These are phyloP conservation scores for Phymanthus crucifer DNA, from an alignment of 92 coral and sea anemone species.

Conservation along the genomic window DNA sequence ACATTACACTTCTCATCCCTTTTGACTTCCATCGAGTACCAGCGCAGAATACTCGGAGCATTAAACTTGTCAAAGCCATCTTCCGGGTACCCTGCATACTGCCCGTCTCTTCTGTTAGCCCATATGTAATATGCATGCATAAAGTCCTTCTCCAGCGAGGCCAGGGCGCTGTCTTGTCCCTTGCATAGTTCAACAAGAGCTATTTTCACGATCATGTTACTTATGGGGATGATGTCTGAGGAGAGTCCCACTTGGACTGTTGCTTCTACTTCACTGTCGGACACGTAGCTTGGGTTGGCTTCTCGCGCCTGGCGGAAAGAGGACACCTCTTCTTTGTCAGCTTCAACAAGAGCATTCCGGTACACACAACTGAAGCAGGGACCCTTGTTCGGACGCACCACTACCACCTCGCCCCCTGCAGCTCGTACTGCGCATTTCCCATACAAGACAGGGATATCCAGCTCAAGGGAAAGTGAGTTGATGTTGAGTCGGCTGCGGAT, in stretches of 20 bases:
- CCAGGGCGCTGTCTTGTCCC: constrained; percentile 84
- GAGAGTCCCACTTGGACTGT: constrained; percentile 92
- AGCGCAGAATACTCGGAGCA: constrained; percentile 79
- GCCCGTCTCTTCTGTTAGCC: constrained; percentile 89
- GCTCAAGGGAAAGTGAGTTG: constrained; percentile 76
- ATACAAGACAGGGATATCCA: constrained; percentile 68
- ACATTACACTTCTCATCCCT: constrained; percentile 71
- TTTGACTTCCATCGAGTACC: constrained; percentile 83
- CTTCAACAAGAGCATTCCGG: constrained; percentile 72
- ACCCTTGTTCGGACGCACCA: constrained; percentile 77
- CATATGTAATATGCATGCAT: constrained; percentile 82
- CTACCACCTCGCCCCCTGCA: constrained; percentile 91
- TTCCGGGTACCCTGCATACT: constrained; percentile 57
- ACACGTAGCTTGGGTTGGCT: constrained; percentile 84
- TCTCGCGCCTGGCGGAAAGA: constrained; percentile 93
- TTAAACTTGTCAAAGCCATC: constrained; percentile 84
- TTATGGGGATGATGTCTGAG: constrained; percentile 86
- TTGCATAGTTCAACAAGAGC: constrained; percentile 89
- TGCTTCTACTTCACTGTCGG: constrained; percentile 82
- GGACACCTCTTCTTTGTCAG: constrained; percentile 70
- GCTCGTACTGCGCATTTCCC: constrained; percentile 96
- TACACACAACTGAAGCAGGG: constrained; percentile 93
- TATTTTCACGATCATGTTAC: constrained; percentile 82
- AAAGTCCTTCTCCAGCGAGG: constrained; percentile 79
- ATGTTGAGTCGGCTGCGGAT: constrained; percentile 89